Conservation (phyloP, 2,797 vertebrate species). For the Naso thynnoides region DNA sequence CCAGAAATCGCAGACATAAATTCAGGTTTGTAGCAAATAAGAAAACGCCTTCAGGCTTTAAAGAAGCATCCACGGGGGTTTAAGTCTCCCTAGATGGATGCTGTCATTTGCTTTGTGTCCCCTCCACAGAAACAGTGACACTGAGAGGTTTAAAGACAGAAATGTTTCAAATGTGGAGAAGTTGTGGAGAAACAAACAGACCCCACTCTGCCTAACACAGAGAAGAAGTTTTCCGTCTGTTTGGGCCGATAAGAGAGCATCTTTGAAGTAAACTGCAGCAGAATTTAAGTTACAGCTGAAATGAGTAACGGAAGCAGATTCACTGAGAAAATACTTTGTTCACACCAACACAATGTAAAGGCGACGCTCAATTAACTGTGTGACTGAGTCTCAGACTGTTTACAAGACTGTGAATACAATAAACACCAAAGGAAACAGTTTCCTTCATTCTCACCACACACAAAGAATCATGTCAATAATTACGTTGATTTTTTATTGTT, state of each 20-base stretch:
- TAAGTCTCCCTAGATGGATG: conserved; percentile 47
- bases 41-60: conserved; percentile 10
- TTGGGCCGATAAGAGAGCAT: conserved; percentile 54
- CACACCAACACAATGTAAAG: conserved; percentile 12
- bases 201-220: neutral
- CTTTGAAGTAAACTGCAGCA: conserved; percentile 53
- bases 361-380: conserved; percentile 23
- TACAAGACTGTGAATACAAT: neutral
- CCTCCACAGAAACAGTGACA: conserved; percentile 41
- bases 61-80: neutral
- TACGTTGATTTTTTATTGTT: neutral
- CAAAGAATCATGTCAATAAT: neutral
- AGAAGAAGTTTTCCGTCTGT: conserved; percentile 50
- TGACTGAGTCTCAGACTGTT: conserved; percentile 1
- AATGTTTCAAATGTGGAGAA: conserved; percentile 48
- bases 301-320: conserved; percentile 24
- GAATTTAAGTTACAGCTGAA: conserved; percentile 40
- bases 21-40: conserved; percentile 30
- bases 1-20: conserved; percentile 43
- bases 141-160: conserved; percentile 37
- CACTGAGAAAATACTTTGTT: conserved; percentile 34
- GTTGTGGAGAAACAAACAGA: conserved; percentile 52
- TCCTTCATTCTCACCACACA: neutral
- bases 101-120: conserved; percentile 54
- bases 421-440: neutral